A percentile compares a stretch with the other conserved stretches of the same genome.
Conservation (phyloP, 2,888 invertebrate genomes). For the Plutella xylostella region DNA sequence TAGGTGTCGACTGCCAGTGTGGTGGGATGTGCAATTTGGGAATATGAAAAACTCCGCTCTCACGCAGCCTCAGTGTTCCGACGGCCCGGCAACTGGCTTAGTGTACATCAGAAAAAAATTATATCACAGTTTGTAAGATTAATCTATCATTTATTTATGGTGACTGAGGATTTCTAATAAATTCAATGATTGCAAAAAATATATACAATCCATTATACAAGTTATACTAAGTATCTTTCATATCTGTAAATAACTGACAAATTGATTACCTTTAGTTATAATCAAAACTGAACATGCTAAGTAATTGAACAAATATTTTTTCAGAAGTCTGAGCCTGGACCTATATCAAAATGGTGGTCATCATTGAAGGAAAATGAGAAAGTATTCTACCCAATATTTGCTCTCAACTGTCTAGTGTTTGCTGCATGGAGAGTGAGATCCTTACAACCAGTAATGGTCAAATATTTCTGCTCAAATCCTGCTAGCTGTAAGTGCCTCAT, state of each 20-base stretch:
- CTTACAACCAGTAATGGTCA: conserved; percentile 79
- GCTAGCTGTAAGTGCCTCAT: conserved; percentile 74
- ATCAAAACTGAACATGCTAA: too few relatives aligned
- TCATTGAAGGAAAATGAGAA: conserved; percentile 78
- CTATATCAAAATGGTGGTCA: conserved; percentile 76
- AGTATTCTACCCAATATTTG: conserved; percentile 83
- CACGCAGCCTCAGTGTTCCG: conserved; percentile 67
- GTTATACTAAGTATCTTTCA: too few relatives aligned
- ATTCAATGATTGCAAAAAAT: too few relatives aligned
- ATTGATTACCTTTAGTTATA: too few relatives aligned
- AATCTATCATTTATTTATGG: too few relatives aligned
- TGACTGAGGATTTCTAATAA: too few relatives aligned
- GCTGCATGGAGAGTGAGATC: conserved; percentile 83
- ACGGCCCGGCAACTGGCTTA: conserved; percentile 65
- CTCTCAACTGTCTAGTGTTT: conserved; percentile 83
- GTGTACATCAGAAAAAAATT: conserved; percentile 46
- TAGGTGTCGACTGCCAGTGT: conserved; percentile 79
- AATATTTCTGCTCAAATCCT: conserved; percentile 46
- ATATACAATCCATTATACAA: too few relatives aligned
- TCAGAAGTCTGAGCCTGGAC: conserved; percentile 48
- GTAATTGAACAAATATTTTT: not conserved
- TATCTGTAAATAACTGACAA: too few relatives aligned
- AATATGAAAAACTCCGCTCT: conserved; percentile 79
- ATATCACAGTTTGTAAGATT: conserved; percentile 33
- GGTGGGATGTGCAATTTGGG: conserved; percentile 84